Evolutionary conservation across 2,113 vertebrate genomes (phyloP).

Genomic region (Lipophrys pholis): DNA sequence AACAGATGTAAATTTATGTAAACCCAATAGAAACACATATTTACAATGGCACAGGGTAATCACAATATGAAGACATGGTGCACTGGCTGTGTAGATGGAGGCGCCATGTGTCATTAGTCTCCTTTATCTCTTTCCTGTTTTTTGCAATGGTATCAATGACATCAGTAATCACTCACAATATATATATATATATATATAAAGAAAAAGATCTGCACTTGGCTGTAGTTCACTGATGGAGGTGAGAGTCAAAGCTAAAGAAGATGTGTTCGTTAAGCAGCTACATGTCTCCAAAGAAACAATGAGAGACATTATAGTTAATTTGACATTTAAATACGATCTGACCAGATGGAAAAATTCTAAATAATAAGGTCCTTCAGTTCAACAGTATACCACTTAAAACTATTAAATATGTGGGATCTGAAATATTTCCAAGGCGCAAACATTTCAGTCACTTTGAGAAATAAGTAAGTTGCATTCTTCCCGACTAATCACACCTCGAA

Average conservation of each 20-base stretch:
- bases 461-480: too few relatives aligned
- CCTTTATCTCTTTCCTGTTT: slow-evolving; percentile 81
- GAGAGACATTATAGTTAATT: too few relatives aligned
- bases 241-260: slow-evolving; percentile 1
- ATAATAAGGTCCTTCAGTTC: too few relatives aligned
- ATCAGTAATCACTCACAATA: slow-evolving; percentile 84
- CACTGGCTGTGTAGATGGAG: slow-evolving; percentile 85
- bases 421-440: too few relatives aligned
- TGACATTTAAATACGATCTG: too few relatives aligned
- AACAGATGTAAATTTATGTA: slow-evolving; percentile 82
- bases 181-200: too few relatives aligned
- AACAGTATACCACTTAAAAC: too few relatives aligned
- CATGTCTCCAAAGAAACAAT: too few relatives aligned
- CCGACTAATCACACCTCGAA: too few relatives aligned
- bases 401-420: too few relatives aligned
- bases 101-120: slow-evolving; percentile 91
- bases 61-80: slow-evolving; percentile 83
- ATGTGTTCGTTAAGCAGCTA: not conserved
- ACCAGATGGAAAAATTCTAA: too few relatives aligned
- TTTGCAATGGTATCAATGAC: slow-evolving; percentile 79
- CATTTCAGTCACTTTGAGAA: too few relatives aligned
- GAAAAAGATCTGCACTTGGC: slow-evolving; percentile 84
- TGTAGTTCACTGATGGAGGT: slow-evolving; percentile 65
- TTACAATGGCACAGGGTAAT: slow-evolving; percentile 85
- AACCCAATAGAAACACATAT: slow-evolving; percentile 83